Conservation (phyloP, 1,140 invertebrate genomes). For the Akabosia matsudoensis region DNA sequence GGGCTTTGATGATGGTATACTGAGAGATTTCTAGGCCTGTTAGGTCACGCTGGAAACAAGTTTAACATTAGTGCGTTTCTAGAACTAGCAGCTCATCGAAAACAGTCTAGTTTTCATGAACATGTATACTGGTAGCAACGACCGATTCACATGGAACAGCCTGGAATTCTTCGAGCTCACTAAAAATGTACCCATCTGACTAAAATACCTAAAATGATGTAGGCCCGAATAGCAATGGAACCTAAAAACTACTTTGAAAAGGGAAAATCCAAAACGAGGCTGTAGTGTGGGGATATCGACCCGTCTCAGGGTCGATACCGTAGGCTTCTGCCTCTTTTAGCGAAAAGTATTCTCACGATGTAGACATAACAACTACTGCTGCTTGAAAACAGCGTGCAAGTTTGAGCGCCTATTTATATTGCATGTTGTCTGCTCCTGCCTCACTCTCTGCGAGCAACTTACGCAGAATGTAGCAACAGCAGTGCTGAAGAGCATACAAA, state of each 20-base stretch:
- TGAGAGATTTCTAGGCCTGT: too few species aligned
- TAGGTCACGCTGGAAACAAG: too few species aligned
- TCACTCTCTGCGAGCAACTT: neutral
- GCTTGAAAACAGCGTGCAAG: too few species aligned
- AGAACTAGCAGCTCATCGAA: conserved; percentile 2
- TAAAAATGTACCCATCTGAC: too few species aligned
- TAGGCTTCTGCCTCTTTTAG: conserved; percentile 1
- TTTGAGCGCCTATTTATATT: neutral
- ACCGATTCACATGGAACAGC: neutral
- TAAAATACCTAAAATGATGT: too few species aligned
- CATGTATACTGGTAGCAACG: neutral
- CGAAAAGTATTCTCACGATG: neutral
- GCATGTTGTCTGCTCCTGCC: neutral
- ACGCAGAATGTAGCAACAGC: neutral
- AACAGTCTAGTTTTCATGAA: conserved; percentile 4
- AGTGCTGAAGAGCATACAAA: neutral
- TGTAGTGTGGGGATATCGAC: conserved; percentile 7
- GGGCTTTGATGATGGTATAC: too few species aligned
- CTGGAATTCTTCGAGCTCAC: neutral
- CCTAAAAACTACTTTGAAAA: too few species aligned
- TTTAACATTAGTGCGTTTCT: too few species aligned
- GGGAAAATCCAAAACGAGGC: conserved; percentile 13
- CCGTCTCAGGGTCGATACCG: conserved; percentile 20
- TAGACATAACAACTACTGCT: too few species aligned
- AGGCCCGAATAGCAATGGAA: too few species aligned